Evolutionary conservation across 2,888 invertebrate genomes (phyloP).

Genomic region (Apamea crenata): DNA sequence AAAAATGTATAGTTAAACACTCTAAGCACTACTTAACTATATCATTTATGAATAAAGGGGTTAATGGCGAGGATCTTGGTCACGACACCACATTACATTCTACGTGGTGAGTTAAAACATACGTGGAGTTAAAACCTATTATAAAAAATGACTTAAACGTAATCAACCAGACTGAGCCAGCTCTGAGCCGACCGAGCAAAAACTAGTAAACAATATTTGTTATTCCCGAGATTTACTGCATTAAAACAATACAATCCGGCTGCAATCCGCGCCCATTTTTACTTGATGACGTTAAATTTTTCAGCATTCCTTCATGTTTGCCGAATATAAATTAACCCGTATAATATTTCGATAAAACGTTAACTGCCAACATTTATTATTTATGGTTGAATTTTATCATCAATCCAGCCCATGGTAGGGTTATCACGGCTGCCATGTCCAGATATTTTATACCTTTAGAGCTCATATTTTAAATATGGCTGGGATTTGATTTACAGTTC

Average conservation of each 20-base stretch:
- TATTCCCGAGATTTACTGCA: slow-evolving; percentile 15
- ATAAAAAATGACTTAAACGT: background rate
- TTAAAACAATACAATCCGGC: slow-evolving; percentile 14
- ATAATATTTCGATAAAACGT: slow-evolving; percentile 72
- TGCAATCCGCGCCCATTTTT: slow-evolving; percentile 44
- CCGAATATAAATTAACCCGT: slow-evolving; percentile 72
- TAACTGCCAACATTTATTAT: slow-evolving; percentile 74
- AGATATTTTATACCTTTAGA: slow-evolving; percentile 56
- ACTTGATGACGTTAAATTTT: slow-evolving; percentile 41
- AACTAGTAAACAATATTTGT: background rate
- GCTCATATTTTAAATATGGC: slow-evolving; percentile 50
- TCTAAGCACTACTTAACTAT: background rate
- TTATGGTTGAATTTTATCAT: slow-evolving; percentile 74
- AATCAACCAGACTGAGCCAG: background rate
- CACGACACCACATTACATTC: background rate
- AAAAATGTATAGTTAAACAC: background rate
- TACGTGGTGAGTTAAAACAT: background rate
- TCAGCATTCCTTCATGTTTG: slow-evolving; percentile 67
- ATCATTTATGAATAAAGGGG: background rate
- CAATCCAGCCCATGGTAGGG: slow-evolving; percentile 60
- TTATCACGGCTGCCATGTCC: slow-evolving; percentile 52
- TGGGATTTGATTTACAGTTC: slow-evolving; percentile 42
- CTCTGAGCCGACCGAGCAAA: background rate
- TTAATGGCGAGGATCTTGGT: background rate
- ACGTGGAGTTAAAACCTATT: background rate